phyloP scores from a whole-genome alignment of 2,113 vertebrate genomes.

The Terrapene triunguis region DNA sequence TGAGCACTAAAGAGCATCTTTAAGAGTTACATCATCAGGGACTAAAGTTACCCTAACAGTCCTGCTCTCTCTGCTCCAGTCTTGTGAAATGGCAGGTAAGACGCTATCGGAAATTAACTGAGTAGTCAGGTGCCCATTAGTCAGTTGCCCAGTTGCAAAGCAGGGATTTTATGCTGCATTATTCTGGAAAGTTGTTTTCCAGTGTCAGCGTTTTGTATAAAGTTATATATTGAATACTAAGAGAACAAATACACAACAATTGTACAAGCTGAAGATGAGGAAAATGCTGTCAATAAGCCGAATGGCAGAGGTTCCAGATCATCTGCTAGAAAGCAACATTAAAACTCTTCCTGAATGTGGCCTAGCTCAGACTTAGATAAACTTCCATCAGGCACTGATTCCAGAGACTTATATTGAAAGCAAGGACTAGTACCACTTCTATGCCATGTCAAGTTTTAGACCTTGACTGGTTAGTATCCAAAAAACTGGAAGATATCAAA shows the following conservation, averaged over 20 bases:
- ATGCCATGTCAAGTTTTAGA: not conserved
- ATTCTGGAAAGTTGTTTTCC: not conserved
- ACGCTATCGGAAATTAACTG: not conserved
- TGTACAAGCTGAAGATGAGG: not conserved
- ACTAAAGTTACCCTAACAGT: not conserved
- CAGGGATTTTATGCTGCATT: fast-evolving
- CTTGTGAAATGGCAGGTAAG: not conserved
- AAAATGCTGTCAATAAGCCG: not conserved
- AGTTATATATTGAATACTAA: not conserved
- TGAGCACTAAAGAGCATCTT: not conserved
- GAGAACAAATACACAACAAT: not conserved
- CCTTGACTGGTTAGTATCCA: not conserved
- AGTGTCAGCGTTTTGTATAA: not conserved
- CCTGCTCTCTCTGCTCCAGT: not conserved
- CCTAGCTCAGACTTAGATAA: not conserved
- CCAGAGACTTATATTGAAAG: not conserved
- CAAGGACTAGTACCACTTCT: not conserved
- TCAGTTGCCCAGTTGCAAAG: not conserved
- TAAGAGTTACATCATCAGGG: not conserved
- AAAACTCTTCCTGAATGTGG: not conserved
- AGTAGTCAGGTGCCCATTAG: not conserved
- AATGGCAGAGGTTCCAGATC: not conserved
- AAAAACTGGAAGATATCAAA: not conserved
- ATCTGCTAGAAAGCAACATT: not conserved
- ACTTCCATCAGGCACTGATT: not conserved